These are phyloP conservation scores for Malurus leucopterus DNA, from an alignment of 2,797 vertebrate genomes.

Conservation along the genomic window DNA sequence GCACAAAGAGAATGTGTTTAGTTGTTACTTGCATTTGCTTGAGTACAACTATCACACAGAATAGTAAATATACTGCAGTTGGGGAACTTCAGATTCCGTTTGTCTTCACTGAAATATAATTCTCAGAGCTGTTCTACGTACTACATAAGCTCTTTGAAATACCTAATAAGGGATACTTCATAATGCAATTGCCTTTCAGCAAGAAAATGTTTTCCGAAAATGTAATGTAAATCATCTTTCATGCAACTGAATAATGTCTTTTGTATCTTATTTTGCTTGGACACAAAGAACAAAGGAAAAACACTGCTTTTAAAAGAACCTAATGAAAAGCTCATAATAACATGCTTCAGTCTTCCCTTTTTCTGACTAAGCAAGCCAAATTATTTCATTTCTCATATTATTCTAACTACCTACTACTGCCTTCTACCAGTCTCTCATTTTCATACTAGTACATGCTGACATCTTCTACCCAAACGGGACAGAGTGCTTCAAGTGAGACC, in stretches of 20 bases:
- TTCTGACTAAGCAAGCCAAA: background rate
- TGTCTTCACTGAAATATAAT: background rate
- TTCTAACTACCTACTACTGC: background rate
- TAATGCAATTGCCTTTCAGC: background rate
- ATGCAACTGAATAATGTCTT: background rate
- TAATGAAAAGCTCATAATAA: background rate
- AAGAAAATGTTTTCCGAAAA: background rate
- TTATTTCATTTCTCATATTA: background rate
- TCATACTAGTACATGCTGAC: background rate
- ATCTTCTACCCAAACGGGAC: background rate
- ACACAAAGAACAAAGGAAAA: background rate
- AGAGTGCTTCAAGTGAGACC: background rate
- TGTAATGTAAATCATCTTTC: background rate
- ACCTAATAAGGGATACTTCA: background rate
- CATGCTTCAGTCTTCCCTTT: background rate
- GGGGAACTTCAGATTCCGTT: background rate
- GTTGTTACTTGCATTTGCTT: background rate
- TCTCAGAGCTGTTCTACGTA: background rate
- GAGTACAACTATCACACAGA: background rate
- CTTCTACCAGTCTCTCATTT: background rate
- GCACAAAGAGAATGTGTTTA: background rate
- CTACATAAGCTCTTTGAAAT: background rate
- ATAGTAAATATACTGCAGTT: background rate
- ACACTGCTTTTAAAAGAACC: background rate
- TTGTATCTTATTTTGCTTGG: background rate